Evolutionary conservation across 2,113 vertebrate genomes (phyloP), one percentile per base, ranked within the genome.

Genomic region (Anoplopoma fimbria): DNA sequence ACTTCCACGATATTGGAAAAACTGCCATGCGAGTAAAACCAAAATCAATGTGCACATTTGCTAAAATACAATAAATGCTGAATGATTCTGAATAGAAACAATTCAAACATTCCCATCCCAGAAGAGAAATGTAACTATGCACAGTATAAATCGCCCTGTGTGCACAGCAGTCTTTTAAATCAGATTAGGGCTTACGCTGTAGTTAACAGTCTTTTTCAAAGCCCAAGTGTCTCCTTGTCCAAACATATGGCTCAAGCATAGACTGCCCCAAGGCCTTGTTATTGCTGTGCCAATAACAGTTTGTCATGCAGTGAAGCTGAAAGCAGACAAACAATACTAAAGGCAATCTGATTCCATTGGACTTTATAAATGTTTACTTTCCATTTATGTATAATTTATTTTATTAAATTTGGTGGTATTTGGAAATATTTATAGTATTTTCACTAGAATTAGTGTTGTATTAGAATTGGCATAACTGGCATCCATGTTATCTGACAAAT

Each of bases 221-320:
- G 88, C 88, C 88, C 86, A 92, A 88, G 92, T 91, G 89, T 84
- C 84, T 89, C 75, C 90, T 92, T 93, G 92, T 92, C 92, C 90
- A 95, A 96, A 94, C 94, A 95, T 93, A 95, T 95, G 94, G 93
- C 87, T 90, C 84, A 91, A 87, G 86, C 90, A 86, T 77, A 91
- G 68, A 85, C 89, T 91, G 92, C 91, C 93, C 90, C 74, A 72
- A 93, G 93, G 92, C 92, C 93, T 89, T 89, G 89, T 94, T 94
- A 92, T 88, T 87, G 79, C 91, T 93, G 92, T 95, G 93, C 93
- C 94, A 95, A 93, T 90, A 93, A 94, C 92, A 94, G 92, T 95
- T 94, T 95, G 94, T 94, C 91, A 89, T 88, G 93, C 89, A 92
- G 91, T 87, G 91, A 89, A 83, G 90, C 92, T 90, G 91, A 93